Evolutionary conservation across 2,797 vertebrate genomes (phyloP).

Genomic region (Schizopygopsis malacanthus): DNA sequence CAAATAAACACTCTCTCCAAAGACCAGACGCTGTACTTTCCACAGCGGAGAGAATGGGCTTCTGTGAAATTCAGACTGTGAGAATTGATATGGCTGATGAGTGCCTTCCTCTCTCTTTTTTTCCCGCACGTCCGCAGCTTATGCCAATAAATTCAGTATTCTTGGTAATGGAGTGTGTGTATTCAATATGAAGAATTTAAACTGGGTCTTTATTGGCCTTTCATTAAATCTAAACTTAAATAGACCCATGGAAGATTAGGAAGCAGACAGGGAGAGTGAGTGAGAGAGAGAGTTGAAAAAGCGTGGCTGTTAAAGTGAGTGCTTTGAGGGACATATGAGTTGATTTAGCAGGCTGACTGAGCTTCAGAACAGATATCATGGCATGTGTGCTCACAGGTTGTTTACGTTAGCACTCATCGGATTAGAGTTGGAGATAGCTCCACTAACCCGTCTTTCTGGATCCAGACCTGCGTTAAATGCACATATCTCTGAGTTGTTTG

Average conservation of each 20-base stretch:
- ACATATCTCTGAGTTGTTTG: background rate
- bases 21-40: constrained; percentile 28
- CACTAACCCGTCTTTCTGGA: constrained; percentile 14
- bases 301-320: constrained; percentile 31
- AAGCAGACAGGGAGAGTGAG: constrained; percentile 2
- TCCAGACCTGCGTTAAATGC: background rate
- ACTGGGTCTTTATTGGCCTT: constrained; percentile 25
- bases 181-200: constrained; percentile 42
- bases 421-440: constrained; percentile 32
- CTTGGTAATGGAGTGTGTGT: constrained; percentile 34
- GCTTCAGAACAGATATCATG: constrained; percentile 32
- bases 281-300: background rate
- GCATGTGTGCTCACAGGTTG: constrained; percentile 32
- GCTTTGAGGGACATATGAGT: constrained; percentile 38
- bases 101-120: background rate
- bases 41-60: background rate
- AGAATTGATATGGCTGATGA: constrained; percentile 27
- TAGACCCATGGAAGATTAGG: constrained; percentile 9
- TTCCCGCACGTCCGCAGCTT: background rate
- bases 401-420: constrained; percentile 28
- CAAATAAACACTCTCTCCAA: constrained; percentile 64
- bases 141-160: constrained; percentile 27
- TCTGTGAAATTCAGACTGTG: constrained; percentile 36
- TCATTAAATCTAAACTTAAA: constrained; percentile 33
- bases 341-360: constrained; percentile 27